Percentiles rank a stretch among this genome's conserved stretches.
Evolutionary conservation across 1,140 invertebrate species (phyloP).

Genomic region (Eupristina koningsbergeri): DNA sequence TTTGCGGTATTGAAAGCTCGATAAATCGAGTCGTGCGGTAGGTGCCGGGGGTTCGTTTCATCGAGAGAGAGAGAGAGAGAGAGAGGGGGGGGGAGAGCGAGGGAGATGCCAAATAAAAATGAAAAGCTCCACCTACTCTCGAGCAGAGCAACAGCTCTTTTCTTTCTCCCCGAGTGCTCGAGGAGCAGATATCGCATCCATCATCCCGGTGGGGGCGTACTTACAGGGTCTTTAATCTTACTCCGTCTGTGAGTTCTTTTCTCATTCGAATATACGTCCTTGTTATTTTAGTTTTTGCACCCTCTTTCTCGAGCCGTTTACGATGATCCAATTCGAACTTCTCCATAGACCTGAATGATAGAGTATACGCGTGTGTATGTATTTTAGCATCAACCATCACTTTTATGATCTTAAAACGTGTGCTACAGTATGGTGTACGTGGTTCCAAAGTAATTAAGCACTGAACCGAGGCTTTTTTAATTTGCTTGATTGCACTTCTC

Average conservation of each 20-base stretch:
- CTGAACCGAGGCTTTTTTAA: conserved; percentile 27
- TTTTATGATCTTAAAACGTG: conserved; percentile 31
- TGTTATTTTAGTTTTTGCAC: conserved; percentile 36
- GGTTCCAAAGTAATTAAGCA: conserved; percentile 36
- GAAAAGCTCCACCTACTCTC: conserved; percentile 68
- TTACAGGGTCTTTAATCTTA: conserved; percentile 72
- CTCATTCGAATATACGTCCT: conserved; percentile 11
- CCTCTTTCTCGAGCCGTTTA: conserved; percentile 26
- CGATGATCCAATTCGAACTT: conserved; percentile 43
- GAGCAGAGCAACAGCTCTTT: conserved; percentile 49
- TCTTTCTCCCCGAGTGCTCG: conserved; percentile 26
- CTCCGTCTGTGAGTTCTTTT: conserved; percentile 34
- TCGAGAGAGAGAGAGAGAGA: background rate
- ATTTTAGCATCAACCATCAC: conserved; percentile 30
- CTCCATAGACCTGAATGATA: background rate
- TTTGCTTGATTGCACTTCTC: conserved; percentile 19
- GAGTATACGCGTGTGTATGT: background rate
- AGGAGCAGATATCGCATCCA: conserved; percentile 69
- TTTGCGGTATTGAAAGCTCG: conserved; percentile 7
- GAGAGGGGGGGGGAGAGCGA: background rate
- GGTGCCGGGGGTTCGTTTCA: no score
- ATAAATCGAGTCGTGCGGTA: background rate
- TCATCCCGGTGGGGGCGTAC: conserved; percentile 72
- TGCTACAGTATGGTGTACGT: background rate
- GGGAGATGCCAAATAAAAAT: conserved; percentile 52